Evolutionary conservation across 2,113 vertebrate genomes (phyloP).

Genomic region (Entelurus aequoreus): DNA sequence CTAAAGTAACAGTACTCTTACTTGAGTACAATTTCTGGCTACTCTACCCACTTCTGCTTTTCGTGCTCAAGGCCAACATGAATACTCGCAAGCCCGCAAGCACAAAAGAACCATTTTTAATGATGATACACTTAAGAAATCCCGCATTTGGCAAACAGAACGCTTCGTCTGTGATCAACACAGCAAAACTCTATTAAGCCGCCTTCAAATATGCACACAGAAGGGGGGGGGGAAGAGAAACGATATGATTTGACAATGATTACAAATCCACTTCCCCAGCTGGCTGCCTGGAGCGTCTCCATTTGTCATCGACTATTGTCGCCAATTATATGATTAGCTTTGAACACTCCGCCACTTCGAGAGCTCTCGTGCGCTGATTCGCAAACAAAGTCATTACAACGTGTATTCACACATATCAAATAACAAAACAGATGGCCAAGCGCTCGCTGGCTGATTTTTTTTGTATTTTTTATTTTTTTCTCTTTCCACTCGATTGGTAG

Average conservation of each 20-base stretch:
- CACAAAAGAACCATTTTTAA: slow-evolving; percentile 44
- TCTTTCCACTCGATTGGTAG: slow-evolving; percentile 92
- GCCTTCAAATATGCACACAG: slow-evolving; percentile 91
- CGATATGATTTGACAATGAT: slow-evolving; percentile 99
- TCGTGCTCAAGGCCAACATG: no score
- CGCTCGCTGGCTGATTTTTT: slow-evolving; percentile 93
- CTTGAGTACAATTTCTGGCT: no score
- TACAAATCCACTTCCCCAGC: slow-evolving; percentile 99
- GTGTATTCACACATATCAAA: slow-evolving; percentile 99
- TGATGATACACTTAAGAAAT: slow-evolving; percentile 35
- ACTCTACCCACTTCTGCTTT: no score
- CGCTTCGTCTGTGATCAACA: slow-evolving; percentile 72
- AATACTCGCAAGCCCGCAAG: no score
- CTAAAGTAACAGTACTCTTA: no score
- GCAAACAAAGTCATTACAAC: slow-evolving; percentile 99
- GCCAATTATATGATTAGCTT: slow-evolving; percentile 99
- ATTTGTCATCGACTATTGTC: slow-evolving; percentile 99
- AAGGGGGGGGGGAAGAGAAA: slow-evolving; percentile 65
- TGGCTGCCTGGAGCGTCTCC: slow-evolving; percentile 99
- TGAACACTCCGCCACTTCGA: slow-evolving; percentile 99
- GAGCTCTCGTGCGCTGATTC: slow-evolving; percentile 99
- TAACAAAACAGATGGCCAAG: slow-evolving; percentile 99
- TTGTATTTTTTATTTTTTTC: slow-evolving; percentile 89
- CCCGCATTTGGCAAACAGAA: slow-evolving; percentile 57
- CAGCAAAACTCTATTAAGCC: slow-evolving; percentile 93